Conservation (phyloP, 2,888 invertebrate species). For the Unio delphinus region DNA sequence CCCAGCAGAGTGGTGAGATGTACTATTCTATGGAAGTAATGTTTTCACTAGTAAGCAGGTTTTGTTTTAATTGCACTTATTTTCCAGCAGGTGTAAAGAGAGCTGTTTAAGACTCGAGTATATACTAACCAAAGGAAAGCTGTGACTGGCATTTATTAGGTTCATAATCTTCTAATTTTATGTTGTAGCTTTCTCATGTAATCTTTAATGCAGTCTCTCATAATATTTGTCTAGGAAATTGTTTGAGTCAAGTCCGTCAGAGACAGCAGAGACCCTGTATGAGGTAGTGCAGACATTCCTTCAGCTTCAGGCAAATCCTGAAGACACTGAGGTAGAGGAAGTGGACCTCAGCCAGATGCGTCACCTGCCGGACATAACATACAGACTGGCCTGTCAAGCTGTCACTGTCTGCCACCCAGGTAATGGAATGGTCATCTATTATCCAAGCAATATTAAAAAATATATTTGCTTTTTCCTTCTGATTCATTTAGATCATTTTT, state of each 20-base stretch:
- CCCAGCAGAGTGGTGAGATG: no score
- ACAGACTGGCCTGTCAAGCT: constrained; percentile 42
- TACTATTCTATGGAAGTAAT: no score
- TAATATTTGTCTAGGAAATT: constrained; percentile 34
- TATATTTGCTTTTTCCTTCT: no score
- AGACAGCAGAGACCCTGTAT: constrained; percentile 39
- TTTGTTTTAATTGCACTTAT: no score
- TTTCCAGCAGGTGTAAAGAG: no score
- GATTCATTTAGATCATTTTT: no score
- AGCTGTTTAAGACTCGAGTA: no score
- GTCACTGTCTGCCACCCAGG: constrained; percentile 38
- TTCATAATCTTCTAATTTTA: not conserved
- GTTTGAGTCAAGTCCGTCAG: constrained; percentile 39
- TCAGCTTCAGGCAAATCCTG: constrained; percentile 27
- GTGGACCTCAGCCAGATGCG: constrained; percentile 28
- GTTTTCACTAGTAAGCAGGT: no score
- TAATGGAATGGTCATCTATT: constrained; percentile 7
- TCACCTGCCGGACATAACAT: constrained; percentile 38
- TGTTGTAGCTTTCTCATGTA: not conserved
- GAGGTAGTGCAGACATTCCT: constrained; percentile 42
- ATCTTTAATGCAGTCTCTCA: not conserved
- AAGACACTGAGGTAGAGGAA: constrained; percentile 24
- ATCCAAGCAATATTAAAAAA: not conserved
- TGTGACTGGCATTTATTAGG: no score
- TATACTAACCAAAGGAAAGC: no score